These are phyloP conservation scores for Euclidia mi DNA, from an alignment of 2,888 invertebrate species.

Conservation along the genomic window DNA sequence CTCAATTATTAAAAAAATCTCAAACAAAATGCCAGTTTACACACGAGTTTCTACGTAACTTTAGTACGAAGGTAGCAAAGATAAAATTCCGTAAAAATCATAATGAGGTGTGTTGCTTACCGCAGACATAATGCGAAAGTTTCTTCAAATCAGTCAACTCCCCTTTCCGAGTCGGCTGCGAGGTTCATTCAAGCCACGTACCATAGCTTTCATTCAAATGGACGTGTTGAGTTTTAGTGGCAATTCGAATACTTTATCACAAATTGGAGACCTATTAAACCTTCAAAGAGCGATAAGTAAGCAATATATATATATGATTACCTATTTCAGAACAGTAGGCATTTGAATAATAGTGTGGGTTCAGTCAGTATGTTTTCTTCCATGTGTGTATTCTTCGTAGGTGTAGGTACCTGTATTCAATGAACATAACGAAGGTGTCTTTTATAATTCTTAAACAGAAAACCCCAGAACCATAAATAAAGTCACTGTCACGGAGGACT, in stretches of 20 bases:
- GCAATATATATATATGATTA: conserved; percentile 27
- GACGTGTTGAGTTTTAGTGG: conserved; percentile 64
- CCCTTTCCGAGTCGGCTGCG: conserved; percentile 23
- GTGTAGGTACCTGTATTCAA: too few relatives aligned
- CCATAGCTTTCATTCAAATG: conserved; percentile 70
- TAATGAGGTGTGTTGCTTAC: conserved; percentile 27
- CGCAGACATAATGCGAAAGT: conserved; percentile 39
- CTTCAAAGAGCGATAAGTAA: conserved; percentile 46
- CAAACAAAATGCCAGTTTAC: too few relatives aligned
- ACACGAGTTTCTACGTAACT: too few relatives aligned
- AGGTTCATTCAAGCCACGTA: conserved; percentile 66
- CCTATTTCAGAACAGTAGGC: too few relatives aligned
- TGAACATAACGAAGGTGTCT: too few relatives aligned
- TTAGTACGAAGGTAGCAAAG: neutral
- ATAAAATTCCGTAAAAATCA: conserved; percentile 10
- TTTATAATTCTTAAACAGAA: too few relatives aligned
- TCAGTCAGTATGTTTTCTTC: too few relatives aligned
- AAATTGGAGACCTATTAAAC: conserved; percentile 60
- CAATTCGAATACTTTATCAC: conserved; percentile 69
- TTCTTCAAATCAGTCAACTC: conserved; percentile 59
- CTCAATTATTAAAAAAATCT: too few relatives aligned
- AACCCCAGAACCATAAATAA: too few relatives aligned
- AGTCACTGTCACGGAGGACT: too few relatives aligned
- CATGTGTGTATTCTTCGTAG: too few relatives aligned
- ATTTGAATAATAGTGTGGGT: too few relatives aligned